These are phyloP conservation scores for Diabrotica balteata DNA, from an alignment of 2,888 invertebrate species.

Conservation along the genomic window DNA sequence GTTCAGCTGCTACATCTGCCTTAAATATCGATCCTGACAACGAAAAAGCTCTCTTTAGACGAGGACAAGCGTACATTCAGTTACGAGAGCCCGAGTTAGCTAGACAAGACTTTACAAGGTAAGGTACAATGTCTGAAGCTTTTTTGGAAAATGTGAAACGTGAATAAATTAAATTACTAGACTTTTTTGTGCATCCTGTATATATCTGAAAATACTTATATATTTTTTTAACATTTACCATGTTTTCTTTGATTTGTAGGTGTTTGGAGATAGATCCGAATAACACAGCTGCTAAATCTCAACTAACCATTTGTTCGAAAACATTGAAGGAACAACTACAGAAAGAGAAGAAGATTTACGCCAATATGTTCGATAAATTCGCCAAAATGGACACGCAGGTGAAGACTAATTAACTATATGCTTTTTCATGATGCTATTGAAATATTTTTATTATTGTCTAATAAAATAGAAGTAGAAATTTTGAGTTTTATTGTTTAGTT, in stretches of 20 bases:
- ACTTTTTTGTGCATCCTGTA: no score
- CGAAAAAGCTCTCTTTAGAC: slow-evolving; percentile 89
- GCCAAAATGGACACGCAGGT: slow-evolving; percentile 81
- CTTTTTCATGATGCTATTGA: slow-evolving; percentile 12
- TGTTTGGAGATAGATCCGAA: slow-evolving; percentile 81
- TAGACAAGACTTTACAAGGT: slow-evolving; percentile 69
- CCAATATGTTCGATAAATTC: slow-evolving; percentile 95
- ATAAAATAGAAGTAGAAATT: slow-evolving; percentile 25
- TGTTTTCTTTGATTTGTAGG: slow-evolving; percentile 14
- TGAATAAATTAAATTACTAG: no score
- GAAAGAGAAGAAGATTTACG: slow-evolving; percentile 86
- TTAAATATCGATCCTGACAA: slow-evolving; percentile 77
- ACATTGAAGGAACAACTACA: slow-evolving; percentile 77
- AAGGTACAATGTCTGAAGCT: neutral
- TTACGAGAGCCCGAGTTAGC: slow-evolving; percentile 82
- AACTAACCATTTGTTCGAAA: slow-evolving; percentile 74
- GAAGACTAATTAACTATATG: slow-evolving; percentile 45
- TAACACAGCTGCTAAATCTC: slow-evolving; percentile 87
- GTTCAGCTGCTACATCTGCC: slow-evolving; percentile 78
- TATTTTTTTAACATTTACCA: neutral
- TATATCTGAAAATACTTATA: neutral
- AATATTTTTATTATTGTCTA: slow-evolving; percentile 10
- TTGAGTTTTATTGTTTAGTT: slow-evolving; percentile 30
- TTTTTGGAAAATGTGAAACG: no score
- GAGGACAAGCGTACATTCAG: slow-evolving; percentile 80